Percentiles rank a stretch among this genome's conserved stretches.
Evolutionary conservation across 1,140 invertebrate species (phyloP).

Genomic region (Drosophila sp.): DNA sequence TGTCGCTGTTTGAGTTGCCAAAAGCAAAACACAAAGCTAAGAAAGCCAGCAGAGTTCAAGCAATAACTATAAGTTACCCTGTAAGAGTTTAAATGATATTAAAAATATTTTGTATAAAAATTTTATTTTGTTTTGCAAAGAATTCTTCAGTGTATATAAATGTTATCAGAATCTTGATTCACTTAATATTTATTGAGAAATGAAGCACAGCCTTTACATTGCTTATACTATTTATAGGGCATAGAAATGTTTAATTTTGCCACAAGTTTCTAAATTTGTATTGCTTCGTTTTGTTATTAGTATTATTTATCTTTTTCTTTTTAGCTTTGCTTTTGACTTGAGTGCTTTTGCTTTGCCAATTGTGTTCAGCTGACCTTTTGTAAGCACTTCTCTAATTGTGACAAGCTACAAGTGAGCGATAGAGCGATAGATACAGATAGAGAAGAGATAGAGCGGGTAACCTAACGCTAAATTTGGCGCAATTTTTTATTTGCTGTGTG

Average conservation of each 20-base stretch:
- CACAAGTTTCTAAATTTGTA: conserved; percentile 77
- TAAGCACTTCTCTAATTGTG: conserved; percentile 78
- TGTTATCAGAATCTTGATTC: too few relatives aligned
- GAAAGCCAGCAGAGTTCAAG: conserved; percentile 12
- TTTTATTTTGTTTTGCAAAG: not conserved
- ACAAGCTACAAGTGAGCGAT: conserved; percentile 35
- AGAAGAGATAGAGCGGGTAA: conserved; percentile 25
- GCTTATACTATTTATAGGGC: conserved; percentile 23
- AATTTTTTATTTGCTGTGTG: conserved; percentile 53
- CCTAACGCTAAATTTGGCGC: conserved; percentile 58
- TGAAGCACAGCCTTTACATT: conserved; percentile 15
- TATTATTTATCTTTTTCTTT: conserved; percentile 55
- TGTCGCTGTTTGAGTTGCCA: conserved; percentile 47
- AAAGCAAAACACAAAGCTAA: conserved; percentile 48
- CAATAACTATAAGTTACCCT: conserved; percentile 2
- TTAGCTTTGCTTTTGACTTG: conserved; percentile 51
- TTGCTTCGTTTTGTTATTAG: conserved; percentile 67
- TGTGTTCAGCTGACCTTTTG: conserved; percentile 67
- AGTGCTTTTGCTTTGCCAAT: conserved; percentile 66
- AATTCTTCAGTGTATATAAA: too few relatives aligned
- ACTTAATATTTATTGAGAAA: too few relatives aligned
- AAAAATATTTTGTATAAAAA: not conserved
- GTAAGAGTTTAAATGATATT: not conserved
- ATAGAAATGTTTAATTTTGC: conserved; percentile 69
- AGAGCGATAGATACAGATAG: not conserved